A percentile compares a stretch with the other conserved stretches of the same genome.
These are phyloP conservation scores for Otolemur garnettii DNA, from an alignment of 2,113 vertebrate species.

Conservation along the genomic window DNA sequence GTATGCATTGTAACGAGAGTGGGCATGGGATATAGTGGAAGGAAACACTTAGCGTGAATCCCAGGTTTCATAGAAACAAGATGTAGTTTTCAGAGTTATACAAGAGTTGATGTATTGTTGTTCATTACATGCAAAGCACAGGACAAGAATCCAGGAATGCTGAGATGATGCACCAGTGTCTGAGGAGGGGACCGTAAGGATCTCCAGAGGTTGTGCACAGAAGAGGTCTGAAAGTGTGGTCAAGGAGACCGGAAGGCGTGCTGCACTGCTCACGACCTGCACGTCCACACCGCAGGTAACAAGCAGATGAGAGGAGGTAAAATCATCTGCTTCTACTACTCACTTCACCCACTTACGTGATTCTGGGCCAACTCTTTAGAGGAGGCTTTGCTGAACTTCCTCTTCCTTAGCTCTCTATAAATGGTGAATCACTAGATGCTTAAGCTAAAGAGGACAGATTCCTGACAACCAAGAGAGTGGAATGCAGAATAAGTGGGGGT, in stretches of 20 bases:
- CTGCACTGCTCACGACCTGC: background rate
- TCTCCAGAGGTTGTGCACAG: background rate
- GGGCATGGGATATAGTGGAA: background rate
- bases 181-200: background rate
- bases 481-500: background rate
- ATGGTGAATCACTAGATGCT: background rate
- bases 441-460: slow-evolving; percentile 26
- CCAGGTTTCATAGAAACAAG: slow-evolving; percentile 29
- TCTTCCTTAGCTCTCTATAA: slow-evolving; percentile 30
- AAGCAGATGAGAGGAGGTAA: slow-evolving; percentile 68
- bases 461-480: background rate
- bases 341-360: slow-evolving; percentile 72
- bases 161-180: slow-evolving; percentile 13
- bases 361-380: slow-evolving; percentile 63
- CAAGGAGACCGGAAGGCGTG: background rate
- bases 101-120: background rate
- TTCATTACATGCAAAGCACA: slow-evolving; percentile 31
- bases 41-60: background rate
- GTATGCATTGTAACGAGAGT: background rate
- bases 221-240: slow-evolving; percentile 14
- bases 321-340: slow-evolving; percentile 76
- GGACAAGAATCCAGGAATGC: slow-evolving; percentile 32
- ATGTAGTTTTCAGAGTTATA: background rate
- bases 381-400: slow-evolving; percentile 63
- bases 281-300: slow-evolving; percentile 58